Evolutionary conservation across 2,113 vertebrate genomes (phyloP), one percentile per base, ranked within the genome.

Genomic region (Plectropomus leopardus): DNA sequence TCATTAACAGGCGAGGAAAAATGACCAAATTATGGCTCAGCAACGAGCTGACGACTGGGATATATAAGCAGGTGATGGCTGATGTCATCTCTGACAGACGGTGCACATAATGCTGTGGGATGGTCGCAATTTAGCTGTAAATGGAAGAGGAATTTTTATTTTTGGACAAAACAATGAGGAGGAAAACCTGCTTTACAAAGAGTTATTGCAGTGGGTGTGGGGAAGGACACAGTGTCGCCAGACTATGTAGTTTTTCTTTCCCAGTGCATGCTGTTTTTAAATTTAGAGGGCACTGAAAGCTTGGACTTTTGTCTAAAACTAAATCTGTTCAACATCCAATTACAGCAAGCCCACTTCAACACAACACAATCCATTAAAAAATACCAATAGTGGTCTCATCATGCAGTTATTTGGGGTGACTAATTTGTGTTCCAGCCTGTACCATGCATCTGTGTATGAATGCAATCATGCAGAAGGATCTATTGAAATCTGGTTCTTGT

Each of bases 21-120:
- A 72, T 7, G 1, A 42, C 26, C 40, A 61, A 70, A 63, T 58
- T 48, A 67, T 7, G 48, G 26, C 30, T 64, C 5, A 64, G 47
- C 36, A 32, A 23, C 30, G 42, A 23, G 26, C 5, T 76, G 42
- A 64, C 1, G 15, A 47, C 26, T 26, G 10, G 57, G 24, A 19
- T 54, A 67, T 80, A 51, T 30, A 58, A 36, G 15, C n/a, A 59
- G 70, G 59, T 51, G 59, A 36, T 55, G 42, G 44, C n/a, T 75
- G 59, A 78, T 82, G 16, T 54, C 30, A 51, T 50, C 44, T 51
- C 34, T 57, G 45, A 28, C 51, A 48, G 44, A 42, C 5, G 34
- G 36, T 44, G 23, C 21, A 21, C 24, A 44, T 36, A 36, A 47
- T 11, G 11, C 36, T 28, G 30, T 19, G 53, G 9, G 3, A 8